Percentiles rank a stretch among this genome's conserved stretches.
Conservation (phyloP, 30 jellyfish, hydroid and myxozoan genomes). For the Pseudorhiza aurosa region DNA sequence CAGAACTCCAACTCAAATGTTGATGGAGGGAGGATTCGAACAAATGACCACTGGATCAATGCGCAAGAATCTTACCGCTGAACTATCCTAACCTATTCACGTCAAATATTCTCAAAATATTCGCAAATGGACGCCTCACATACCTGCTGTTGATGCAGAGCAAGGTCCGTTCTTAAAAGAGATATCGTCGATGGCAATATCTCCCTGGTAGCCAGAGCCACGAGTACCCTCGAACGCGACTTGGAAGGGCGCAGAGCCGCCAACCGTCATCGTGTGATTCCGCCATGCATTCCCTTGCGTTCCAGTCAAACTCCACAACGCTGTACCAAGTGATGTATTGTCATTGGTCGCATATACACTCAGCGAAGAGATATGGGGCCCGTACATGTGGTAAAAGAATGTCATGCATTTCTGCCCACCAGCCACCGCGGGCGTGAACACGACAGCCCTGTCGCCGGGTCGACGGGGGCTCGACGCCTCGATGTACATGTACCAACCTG, state of each 20-base stretch:
- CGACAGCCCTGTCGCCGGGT: slow-evolving; percentile 79
- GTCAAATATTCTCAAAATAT: no score
- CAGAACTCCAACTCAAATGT: no score
- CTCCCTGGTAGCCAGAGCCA: slow-evolving; percentile 78
- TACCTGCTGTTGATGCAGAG: slow-evolving; percentile 29
- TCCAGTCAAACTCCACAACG: slow-evolving; percentile 75
- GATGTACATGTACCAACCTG: slow-evolving; percentile 82
- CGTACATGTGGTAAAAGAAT: slow-evolving; percentile 92
- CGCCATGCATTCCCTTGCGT: slow-evolving; percentile 87
- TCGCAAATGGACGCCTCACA: no score
- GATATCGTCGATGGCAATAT: slow-evolving; percentile 77
- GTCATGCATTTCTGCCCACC: slow-evolving; percentile 78
- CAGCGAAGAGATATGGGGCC: slow-evolving; percentile 84
- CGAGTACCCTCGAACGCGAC: slow-evolving; percentile 78
- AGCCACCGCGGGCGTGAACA: slow-evolving; percentile 59
- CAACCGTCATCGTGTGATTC: slow-evolving; percentile 58
- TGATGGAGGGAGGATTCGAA: no score
- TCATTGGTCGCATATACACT: slow-evolving; percentile 55
- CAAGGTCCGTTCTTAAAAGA: slow-evolving; percentile 67
- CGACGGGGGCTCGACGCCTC: slow-evolving; percentile 79
- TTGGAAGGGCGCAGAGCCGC: slow-evolving; percentile 51
- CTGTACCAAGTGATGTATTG: slow-evolving; percentile 53
- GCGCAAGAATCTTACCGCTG: no score
- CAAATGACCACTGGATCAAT: no score
- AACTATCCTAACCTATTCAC: no score